These are phyloP conservation scores for Drosophila arawakana DNA, from an alignment of 1,140 invertebrate species.

Conservation along the genomic window DNA sequence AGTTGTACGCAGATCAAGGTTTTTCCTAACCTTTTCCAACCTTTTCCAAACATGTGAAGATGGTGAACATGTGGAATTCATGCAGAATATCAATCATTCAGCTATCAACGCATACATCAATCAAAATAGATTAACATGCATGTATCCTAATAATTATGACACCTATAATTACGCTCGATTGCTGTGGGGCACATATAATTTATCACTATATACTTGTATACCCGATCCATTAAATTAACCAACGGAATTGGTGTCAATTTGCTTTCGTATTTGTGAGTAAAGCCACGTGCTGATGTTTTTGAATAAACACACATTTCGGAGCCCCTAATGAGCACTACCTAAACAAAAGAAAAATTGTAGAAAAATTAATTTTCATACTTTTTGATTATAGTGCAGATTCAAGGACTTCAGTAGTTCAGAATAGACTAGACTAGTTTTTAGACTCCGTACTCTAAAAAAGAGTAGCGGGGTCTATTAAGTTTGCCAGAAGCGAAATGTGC, in stretches of 20 bases:
- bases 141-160: conserved; percentile 70
- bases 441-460: no score
- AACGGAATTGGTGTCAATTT: conserved; percentile 55
- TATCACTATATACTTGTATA: conserved; percentile 13
- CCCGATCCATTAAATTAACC: conserved; percentile 49
- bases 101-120: conserved; percentile 63
- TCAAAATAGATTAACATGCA: conserved; percentile 60
- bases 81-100: conserved; percentile 42
- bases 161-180: conserved; percentile 34
- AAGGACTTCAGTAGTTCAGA: no score
- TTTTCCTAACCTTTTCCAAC: no score
- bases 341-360: no score
- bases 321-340: conserved; percentile 17
- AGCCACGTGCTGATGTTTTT: conserved; percentile 11
- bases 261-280: not conserved
- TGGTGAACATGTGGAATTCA: not conserved
- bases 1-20: no score
- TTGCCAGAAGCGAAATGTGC: no score
- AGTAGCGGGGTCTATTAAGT: no score
- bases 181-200: conserved; percentile 9
- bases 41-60: no score
- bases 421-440: no score
- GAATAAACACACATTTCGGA: conserved; percentile 30
- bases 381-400: no score
- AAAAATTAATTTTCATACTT: no score